A percentile compares a stretch with the other conserved stretches of the same genome.
These are phyloP conservation scores for Hucho hucho DNA, from an alignment of 2,113 vertebrate genomes.

Conservation along the genomic window DNA sequence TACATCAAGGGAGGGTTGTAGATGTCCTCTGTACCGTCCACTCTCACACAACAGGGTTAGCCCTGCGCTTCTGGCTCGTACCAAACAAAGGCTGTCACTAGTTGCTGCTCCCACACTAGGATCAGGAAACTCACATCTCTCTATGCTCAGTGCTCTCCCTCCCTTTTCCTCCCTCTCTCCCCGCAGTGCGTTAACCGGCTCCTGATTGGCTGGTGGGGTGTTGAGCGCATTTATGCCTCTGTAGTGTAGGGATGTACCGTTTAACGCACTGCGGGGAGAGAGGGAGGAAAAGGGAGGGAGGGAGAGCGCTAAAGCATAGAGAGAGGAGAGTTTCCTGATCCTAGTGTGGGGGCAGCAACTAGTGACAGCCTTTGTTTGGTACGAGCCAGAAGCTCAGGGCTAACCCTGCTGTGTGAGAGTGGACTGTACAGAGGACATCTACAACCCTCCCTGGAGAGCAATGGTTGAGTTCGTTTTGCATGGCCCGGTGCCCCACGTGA, in stretches of 20 bases:
- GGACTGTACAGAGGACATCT: conserved; percentile 13
- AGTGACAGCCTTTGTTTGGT: conserved; percentile 22
- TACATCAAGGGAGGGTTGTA: background rate
- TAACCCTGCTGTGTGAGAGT: conserved; percentile 33
- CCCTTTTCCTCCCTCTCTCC: conserved; percentile 12
- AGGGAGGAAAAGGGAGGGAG: conserved; percentile 1
- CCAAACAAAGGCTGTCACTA: conserved; percentile 24
- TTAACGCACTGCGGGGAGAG: conserved; percentile 34
- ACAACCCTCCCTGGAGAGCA: background rate
- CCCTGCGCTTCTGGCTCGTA: background rate
- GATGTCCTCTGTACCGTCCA: conserved; percentile 16
- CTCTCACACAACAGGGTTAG: conserved; percentile 32
- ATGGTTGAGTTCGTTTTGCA: background rate
- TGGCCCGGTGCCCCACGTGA: no score
- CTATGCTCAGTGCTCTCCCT: conserved; percentile 24
- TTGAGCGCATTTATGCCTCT: conserved; percentile 26
- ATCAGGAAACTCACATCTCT: conserved; percentile 5
- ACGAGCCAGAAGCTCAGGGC: background rate
- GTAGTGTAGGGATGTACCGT: conserved; percentile 27
- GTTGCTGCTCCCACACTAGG: conserved; percentile 6
- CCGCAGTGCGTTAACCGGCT: conserved; percentile 27
- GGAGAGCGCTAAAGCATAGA: conserved; percentile 26
- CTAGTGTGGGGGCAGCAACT: conserved; percentile 4
- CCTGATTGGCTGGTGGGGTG: conserved; percentile 42
- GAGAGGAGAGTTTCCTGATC: conserved; percentile 4